Conservation (phyloP, 1,140 invertebrate genomes). For the Cryptotermes secundus region DNA sequence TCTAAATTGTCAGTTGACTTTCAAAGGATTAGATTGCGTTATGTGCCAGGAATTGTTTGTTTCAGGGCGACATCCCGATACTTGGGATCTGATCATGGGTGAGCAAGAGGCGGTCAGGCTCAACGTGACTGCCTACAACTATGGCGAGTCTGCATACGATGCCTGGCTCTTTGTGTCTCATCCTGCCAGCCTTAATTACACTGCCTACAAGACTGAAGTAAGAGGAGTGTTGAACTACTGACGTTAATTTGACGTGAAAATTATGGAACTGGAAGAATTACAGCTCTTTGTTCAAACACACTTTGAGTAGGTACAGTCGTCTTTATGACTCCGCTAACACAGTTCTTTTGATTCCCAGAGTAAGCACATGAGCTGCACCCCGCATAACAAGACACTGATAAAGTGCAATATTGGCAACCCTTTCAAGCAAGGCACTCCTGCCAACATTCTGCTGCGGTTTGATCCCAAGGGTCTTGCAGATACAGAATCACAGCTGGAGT, state of each 20-base stretch:
- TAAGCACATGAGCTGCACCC: conserved; percentile 62
- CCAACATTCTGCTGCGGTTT: conserved; percentile 71
- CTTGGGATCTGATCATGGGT: conserved; percentile 63
- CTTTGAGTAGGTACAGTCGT: no score
- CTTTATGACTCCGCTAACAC: no score
- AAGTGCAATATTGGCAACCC: conserved; percentile 87
- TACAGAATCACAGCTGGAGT: conserved; percentile 65
- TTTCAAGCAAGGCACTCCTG: conserved; percentile 64
- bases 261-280: no score
- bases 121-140: conserved; percentile 72
- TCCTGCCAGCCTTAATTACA: conserved; percentile 76
- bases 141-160: conserved; percentile 88
- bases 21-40: no score
- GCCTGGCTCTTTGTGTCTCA: conserved; percentile 79
- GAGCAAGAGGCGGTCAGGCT: conserved; percentile 75
- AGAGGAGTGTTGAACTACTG: neutral
- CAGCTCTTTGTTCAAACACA: no score
- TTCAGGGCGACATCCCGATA: conserved; percentile 15
- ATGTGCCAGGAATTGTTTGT: neutral
- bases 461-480: conserved; percentile 73
- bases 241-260: no score
- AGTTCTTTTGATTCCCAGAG: conserved; percentile 47
- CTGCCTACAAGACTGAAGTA: conserved; percentile 43
- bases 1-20: no score
- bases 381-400: conserved; percentile 72